Percentiles rank a stretch among this genome's conserved stretches.
Conservation (phyloP, 2,888 invertebrate genomes). For the Alsophila aescularia region DNA sequence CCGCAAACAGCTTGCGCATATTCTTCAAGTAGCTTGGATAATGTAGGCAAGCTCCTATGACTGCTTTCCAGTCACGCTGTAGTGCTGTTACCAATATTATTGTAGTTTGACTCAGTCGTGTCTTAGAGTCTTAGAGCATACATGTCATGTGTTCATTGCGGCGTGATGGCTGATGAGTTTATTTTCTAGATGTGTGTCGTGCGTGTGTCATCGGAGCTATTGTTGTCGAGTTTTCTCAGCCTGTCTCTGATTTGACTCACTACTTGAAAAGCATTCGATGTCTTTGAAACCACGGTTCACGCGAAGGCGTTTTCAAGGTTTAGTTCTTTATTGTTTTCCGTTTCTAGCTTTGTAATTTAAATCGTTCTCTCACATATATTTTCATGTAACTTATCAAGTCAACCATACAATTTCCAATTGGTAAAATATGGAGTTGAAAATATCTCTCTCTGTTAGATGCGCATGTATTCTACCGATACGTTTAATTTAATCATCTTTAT, state of each 20-base stretch:
- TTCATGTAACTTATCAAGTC: too few relatives aligned
- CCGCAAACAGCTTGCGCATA: too few relatives aligned
- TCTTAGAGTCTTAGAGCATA: too few relatives aligned
- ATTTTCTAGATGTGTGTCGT: neutral
- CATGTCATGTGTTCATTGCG: slow-evolving; percentile 8
- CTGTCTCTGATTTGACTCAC: slow-evolving; percentile 10
- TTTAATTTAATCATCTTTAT: neutral
- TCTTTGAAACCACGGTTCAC: neutral
- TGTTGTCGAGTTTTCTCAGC: slow-evolving; percentile 10
- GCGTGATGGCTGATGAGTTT: slow-evolving; percentile 1
- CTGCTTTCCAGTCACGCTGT: too few relatives aligned
- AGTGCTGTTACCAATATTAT: too few relatives aligned
- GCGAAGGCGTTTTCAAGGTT: neutral
- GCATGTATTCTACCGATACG: too few relatives aligned
- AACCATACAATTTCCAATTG: too few relatives aligned
- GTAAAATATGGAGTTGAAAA: too few relatives aligned
- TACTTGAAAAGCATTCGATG: slow-evolving; percentile 1
- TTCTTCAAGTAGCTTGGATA: too few relatives aligned
- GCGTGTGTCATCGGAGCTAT: slow-evolving; percentile 9
- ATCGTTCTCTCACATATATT: too few relatives aligned
- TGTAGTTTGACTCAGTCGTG: neutral
- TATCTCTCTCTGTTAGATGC: too few relatives aligned
- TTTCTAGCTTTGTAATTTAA: neutral
- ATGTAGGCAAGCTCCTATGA: too few relatives aligned
- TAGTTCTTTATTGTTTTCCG: neutral